Evolutionary conservation across 2,888 invertebrate genomes (phyloP), one percentile per base, ranked within the genome.

Genomic region (Eudemis profundana): DNA sequence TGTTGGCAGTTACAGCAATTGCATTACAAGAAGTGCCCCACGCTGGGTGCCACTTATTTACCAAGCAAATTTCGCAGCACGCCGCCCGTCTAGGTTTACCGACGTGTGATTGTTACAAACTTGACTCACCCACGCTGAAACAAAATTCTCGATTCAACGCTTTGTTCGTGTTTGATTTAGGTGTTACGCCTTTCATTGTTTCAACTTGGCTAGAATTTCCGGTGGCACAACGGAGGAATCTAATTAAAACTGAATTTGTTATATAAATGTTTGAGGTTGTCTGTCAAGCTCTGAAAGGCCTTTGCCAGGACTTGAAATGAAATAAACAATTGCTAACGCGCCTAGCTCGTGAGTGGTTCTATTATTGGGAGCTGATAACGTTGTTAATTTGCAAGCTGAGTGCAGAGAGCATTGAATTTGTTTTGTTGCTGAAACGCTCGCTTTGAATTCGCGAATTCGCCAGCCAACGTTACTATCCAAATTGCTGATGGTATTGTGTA

Each of bases 1-100:
- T 69, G 68, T 72, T 69, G 65, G 71, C 68, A 71, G 70, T 72
- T 59, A 27, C 40, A 57, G 51, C 61, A 70, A 70, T 68, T 67
- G 67, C 66, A 67, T 60, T 53, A 65, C 57, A 64, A 53, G 53
- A 21, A 53, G 53, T 40, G 75, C 73, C 73, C 74, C 75, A 68
- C 69, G 73, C 66, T 73, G 75, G 73, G 77, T 70, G 75, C 70
- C 75, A 72, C 14, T 72, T 82, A 76, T 85, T 84, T 83, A 76
- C 63, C 42, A 61, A 75, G 71, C 73, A 74, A 83, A 83, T 75
- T 84, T 82, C n/a, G 5, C 7, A 33, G 33, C 10, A 33, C 33
- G 8, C 8, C 33, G 33, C 8, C 8, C 5, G n/a, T 33, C 8
- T 5, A 33, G 66, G 72, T 75, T 77, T 69, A 72, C 69, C 69